phyloP scores from a whole-genome alignment of 2,797 vertebrate genomes.

The Ceryle rudis region DNA sequence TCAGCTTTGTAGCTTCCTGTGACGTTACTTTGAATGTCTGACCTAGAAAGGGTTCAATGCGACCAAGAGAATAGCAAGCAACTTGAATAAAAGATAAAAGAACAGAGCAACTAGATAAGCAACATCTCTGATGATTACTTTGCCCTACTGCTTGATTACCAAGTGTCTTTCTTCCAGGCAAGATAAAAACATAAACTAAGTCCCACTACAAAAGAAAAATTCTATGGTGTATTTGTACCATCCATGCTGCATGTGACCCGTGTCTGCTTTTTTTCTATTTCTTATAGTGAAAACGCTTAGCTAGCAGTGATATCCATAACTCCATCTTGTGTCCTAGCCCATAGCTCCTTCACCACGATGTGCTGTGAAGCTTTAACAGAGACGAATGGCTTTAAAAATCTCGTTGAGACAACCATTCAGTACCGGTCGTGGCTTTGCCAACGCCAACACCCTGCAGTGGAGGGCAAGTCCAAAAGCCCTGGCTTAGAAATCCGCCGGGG shows the following conservation, averaged over 20 bases:
- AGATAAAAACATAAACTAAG: not conserved
- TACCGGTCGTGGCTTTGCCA: rapidly evolving
- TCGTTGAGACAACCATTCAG: rapidly evolving
- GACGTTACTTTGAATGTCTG: constrained; percentile 84
- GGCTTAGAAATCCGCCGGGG: not conserved
- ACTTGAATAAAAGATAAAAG: not conserved
- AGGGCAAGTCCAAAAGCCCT: rapidly evolving
- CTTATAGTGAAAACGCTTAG: not conserved
- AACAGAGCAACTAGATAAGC: not conserved
- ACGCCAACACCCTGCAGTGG: rapidly evolving
- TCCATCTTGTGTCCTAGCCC: not conserved
- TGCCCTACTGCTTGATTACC: not conserved
- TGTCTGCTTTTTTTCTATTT: not conserved
- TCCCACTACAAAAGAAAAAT: not conserved
- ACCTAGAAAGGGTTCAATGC: constrained; percentile 59
- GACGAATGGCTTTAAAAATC: not conserved
- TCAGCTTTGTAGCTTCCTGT: constrained; percentile 90
- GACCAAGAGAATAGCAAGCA: constrained; percentile 18
- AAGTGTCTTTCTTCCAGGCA: not conserved
- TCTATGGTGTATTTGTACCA: rapidly evolving
- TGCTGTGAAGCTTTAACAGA: not conserved
- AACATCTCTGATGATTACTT: not conserved
- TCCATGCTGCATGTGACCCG: rapidly evolving
- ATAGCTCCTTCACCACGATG: not conserved
- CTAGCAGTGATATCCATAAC: rapidly evolving